Evolutionary conservation across 2,888 invertebrate species (phyloP).

Genomic region (Phaedon cochleariae): DNA sequence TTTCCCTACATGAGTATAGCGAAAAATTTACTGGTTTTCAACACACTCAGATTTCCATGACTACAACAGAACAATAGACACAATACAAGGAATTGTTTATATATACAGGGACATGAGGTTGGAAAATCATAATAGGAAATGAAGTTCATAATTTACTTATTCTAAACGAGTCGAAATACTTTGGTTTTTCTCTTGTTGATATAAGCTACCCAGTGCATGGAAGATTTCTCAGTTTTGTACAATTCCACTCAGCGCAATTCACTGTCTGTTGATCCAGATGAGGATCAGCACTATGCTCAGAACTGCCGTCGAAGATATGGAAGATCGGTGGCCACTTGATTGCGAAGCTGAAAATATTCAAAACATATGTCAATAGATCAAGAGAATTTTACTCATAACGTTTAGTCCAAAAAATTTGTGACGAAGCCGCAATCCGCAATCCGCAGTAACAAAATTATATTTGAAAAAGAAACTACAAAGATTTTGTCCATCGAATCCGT

Average conservation of each 20-base stretch:
- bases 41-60: constrained; percentile 32
- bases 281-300: constrained; percentile 47
- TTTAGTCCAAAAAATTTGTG: too few species aligned
- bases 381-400: too few species aligned
- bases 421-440: too few species aligned
- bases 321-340: constrained; percentile 27
- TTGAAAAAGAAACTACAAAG: too few species aligned
- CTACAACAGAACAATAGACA: constrained; percentile 28
- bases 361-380: constrained; percentile 15
- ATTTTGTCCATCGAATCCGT: too few species aligned
- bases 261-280: constrained; percentile 39
- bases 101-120: constrained; percentile 34
- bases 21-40: constrained; percentile 36
- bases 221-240: constrained; percentile 45
- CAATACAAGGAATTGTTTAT: constrained; percentile 34
- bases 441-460: too few species aligned
- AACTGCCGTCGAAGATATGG: constrained; percentile 41
- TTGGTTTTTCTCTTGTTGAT: constrained; percentile 48
- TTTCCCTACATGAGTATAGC: too few species aligned
- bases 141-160: constrained; percentile 39
- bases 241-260: constrained; percentile 31
- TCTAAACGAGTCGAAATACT: constrained; percentile 48
- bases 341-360: constrained; percentile 40
- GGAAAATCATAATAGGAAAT: constrained; percentile 29
- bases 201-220: constrained; percentile 56